Evolutionary conservation across 2,888 invertebrate species (phyloP).

Genomic region (Idaea biselata): DNA sequence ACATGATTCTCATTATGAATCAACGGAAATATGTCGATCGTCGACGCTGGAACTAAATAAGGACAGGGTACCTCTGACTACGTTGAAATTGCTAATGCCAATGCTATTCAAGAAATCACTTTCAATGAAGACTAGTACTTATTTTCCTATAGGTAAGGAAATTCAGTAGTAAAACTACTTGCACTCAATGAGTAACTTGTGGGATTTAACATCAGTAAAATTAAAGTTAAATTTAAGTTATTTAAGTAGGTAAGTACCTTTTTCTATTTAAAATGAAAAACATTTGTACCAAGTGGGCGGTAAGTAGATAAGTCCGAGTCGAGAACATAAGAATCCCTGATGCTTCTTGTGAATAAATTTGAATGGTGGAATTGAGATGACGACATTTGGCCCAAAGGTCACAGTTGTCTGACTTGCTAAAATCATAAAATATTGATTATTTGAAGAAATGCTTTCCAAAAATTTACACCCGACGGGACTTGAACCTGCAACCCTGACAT

Average conservation of each 20-base stretch:
- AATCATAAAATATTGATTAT: too few relatives aligned
- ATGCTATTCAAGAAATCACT: not conserved
- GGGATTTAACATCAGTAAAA: not conserved
- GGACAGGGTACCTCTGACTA: not conserved
- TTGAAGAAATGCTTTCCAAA: too few relatives aligned
- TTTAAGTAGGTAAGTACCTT: not conserved
- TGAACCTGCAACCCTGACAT: too few relatives aligned
- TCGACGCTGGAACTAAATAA: slow-evolving; percentile 5
- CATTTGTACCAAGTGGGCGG: not conserved
- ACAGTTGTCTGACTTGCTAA: slow-evolving; percentile 51
- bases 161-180: too few relatives aligned
- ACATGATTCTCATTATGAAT: slow-evolving; percentile 22
- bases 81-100: not conserved
- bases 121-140: too few relatives aligned
- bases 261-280: not conserved
- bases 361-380: slow-evolving; percentile 52
- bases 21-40: slow-evolving; percentile 18
- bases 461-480: too few relatives aligned
- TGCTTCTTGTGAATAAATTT: slow-evolving; percentile 59
- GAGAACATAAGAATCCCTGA: slow-evolving; percentile 2
- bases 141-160: too few relatives aligned
- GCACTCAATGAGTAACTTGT: too few relatives aligned
- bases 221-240: too few relatives aligned
- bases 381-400: slow-evolving; percentile 54
- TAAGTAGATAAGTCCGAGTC: not conserved